Percentiles rank a stretch among this genome's conserved stretches.
phyloP scores from a whole-genome alignment of 2,113 vertebrate genomes.

The Sardina pilchardus region DNA sequence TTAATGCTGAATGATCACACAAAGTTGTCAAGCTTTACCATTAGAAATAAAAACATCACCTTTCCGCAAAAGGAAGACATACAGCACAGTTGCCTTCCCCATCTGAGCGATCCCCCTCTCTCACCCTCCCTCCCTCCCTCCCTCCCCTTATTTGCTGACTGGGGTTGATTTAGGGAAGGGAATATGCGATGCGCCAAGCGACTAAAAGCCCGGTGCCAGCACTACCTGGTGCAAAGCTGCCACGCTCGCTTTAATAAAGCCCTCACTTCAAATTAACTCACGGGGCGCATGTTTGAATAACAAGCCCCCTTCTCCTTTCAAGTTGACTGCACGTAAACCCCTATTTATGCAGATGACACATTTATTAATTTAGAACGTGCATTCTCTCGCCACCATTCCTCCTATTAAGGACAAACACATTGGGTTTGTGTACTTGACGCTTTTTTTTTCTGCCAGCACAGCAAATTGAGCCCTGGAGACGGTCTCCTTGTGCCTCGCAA shows the following conservation, averaged over 20 bases:
- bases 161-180: slow-evolving; percentile 37
- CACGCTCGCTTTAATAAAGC: slow-evolving; percentile 6
- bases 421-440: slow-evolving; percentile 43
- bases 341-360: slow-evolving; percentile 50
- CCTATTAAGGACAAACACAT: slow-evolving; percentile 55
- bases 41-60: background rate
- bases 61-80: background rate
- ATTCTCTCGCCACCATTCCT: slow-evolving; percentile 22
- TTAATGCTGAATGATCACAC: background rate
- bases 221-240: background rate
- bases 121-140: background rate
- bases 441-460: slow-evolving; percentile 55
- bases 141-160: slow-evolving; percentile 33
- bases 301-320: slow-evolving; percentile 24
- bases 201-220: slow-evolving; percentile 3
- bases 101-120: slow-evolving; percentile 1
- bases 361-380: slow-evolving; percentile 21
- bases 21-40: background rate
- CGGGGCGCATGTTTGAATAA: slow-evolving; percentile 18
- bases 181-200: slow-evolving; percentile 14
- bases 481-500: slow-evolving; percentile 46
- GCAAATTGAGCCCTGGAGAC: slow-evolving; percentile 53
- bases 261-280: slow-evolving; percentile 33
- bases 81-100: background rate
- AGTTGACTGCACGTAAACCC: slow-evolving; percentile 44